phyloP scores from a whole-genome alignment of 2,797 vertebrate genomes.

The Rhodeus uyekii region DNA sequence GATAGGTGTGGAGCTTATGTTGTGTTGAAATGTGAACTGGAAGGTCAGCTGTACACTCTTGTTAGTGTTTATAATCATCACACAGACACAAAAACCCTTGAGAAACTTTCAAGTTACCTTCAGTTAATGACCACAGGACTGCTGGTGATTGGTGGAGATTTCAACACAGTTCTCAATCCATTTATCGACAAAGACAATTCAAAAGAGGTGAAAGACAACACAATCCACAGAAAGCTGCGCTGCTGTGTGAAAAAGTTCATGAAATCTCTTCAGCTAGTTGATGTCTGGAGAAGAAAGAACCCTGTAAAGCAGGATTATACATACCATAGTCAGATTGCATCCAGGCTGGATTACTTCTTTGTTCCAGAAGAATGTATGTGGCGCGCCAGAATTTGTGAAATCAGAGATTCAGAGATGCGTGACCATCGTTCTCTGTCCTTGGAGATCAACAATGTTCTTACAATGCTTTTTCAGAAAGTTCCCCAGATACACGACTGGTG shows the following conservation, averaged over 20 bases:
- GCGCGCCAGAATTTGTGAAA: slow-evolving; percentile 8
- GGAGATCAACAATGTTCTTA: background rate
- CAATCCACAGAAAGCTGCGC: background rate
- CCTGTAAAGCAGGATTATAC: slow-evolving; percentile 1
- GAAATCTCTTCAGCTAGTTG: slow-evolving; percentile 13
- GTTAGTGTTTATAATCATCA: slow-evolving; percentile 1
- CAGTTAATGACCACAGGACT: background rate
- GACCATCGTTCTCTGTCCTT: slow-evolving; percentile 6
- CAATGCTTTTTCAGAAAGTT: background rate
- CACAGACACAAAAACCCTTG: background rate
- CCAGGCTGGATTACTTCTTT: slow-evolving; percentile 36
- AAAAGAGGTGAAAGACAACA: background rate
- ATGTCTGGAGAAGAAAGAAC: slow-evolving; percentile 26
- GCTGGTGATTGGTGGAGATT: slow-evolving; percentile 12
- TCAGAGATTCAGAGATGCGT: background rate
- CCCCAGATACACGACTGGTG: background rate
- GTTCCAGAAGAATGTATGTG: slow-evolving; percentile 33
- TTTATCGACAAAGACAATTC: background rate
- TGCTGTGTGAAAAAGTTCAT: slow-evolving; percentile 8
- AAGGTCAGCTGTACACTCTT: background rate
- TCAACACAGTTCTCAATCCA: background rate
- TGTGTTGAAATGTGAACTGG: slow-evolving; percentile 1
- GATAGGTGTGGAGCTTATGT: background rate
- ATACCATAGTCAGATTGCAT: background rate
- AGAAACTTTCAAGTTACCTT: background rate